phyloP scores from a whole-genome alignment of 2,888 invertebrate genomes.

The Eucriotettix oculatus region DNA sequence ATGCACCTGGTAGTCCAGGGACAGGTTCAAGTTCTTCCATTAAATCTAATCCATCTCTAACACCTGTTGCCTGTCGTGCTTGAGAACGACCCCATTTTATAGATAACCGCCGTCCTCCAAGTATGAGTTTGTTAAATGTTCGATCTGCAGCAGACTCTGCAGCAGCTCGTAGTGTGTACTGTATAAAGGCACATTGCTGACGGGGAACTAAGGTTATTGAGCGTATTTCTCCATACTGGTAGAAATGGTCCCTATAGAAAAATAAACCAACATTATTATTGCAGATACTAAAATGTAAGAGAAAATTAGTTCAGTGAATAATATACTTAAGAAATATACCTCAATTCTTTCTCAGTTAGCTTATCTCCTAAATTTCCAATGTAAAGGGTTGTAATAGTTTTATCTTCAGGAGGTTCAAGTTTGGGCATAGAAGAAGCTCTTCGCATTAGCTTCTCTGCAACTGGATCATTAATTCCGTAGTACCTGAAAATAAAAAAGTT shows the following conservation, averaged over 20 bases:
- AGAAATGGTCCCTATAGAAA: conserved; percentile 71
- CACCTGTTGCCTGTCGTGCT: conserved; percentile 40
- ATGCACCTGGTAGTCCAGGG: conserved; percentile 57
- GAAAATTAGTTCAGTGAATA: neutral
- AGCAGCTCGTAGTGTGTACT: conserved; percentile 77
- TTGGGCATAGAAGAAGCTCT: conserved; percentile 88
- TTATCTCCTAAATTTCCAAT: conserved; percentile 88
- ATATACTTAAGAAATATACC: conserved; percentile 22
- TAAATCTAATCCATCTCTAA: conserved; percentile 19
- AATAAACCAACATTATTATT: neutral
- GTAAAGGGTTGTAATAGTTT: conserved; percentile 89
- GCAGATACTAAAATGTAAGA: neutral
- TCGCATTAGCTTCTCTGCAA: conserved; percentile 82
- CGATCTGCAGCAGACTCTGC: conserved; percentile 91
- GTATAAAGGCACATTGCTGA: conserved; percentile 94
- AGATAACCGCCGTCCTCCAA: conserved; percentile 76
- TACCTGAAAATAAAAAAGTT: conserved; percentile 35
- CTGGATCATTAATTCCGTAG: conserved; percentile 90
- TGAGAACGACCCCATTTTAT: conserved; percentile 98
- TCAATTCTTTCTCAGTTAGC: conserved; percentile 74
- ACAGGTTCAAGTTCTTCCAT: conserved; percentile 43
- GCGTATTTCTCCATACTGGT: conserved; percentile 96
- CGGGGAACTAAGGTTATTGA: conserved; percentile 80
- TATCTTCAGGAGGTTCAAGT: conserved; percentile 88
- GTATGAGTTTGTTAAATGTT: conserved; percentile 82